phyloP scores from a whole-genome alignment of 2,888 invertebrate species.

The Archaeoteleia sp. region DNA sequence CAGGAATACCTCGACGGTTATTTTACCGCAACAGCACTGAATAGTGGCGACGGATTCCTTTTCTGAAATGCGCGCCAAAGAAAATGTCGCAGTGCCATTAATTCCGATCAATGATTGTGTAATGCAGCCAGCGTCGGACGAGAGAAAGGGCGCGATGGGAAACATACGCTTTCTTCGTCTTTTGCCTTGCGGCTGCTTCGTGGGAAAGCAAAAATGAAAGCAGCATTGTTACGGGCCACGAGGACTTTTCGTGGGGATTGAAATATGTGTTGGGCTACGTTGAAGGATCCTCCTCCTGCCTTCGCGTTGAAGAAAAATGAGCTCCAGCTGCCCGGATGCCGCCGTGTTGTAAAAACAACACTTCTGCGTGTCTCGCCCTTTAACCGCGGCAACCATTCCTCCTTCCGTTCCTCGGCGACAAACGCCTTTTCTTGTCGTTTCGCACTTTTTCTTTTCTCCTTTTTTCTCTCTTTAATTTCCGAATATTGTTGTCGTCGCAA shows the following conservation, averaged over 20 bases:
- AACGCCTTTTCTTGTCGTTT: no score
- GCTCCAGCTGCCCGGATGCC: slow-evolving; percentile 37
- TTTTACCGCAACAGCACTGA: background rate
- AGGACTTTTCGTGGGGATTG: slow-evolving; percentile 21
- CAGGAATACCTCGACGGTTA: no score
- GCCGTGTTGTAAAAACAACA: slow-evolving; percentile 30
- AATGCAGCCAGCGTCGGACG: background rate
- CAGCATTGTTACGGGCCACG: slow-evolving; percentile 13
- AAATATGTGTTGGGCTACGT: slow-evolving; percentile 30
- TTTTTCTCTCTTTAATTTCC: no score
- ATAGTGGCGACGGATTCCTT: background rate
- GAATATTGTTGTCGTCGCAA: no score
- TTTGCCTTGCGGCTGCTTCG: slow-evolving; percentile 1
- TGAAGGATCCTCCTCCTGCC: slow-evolving; percentile 32
- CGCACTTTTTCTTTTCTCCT: no score
- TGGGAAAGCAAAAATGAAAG: slow-evolving; percentile 12
- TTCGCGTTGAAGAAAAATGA: slow-evolving; percentile 50
- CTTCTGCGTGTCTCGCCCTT: slow-evolving; percentile 32
- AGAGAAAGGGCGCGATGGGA: no score
- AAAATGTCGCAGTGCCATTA: slow-evolving; percentile 4
- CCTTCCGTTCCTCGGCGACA: slow-evolving; percentile 1
- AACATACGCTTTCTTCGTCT: no score
- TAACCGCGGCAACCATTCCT: slow-evolving; percentile 19
- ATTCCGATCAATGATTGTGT: slow-evolving; percentile 9
- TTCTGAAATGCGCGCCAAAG: background rate